Base-by-base conservation (phyloP, 2,113 vertebrate genomes). In the Pavo muticus region DNA sequence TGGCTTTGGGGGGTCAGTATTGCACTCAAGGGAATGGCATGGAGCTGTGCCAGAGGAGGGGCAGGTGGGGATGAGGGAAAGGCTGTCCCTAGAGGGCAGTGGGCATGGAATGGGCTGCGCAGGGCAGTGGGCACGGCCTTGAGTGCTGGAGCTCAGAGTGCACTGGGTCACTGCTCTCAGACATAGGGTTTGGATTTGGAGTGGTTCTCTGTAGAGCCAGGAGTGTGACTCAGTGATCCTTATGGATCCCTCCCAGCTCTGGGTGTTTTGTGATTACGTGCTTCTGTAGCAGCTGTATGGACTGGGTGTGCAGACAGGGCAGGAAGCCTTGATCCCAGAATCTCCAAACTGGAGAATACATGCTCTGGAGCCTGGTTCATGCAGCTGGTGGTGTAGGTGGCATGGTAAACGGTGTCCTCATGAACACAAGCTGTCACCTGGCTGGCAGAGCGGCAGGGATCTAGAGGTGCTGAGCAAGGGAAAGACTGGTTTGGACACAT, bases 361-460 rank as follows among this genome's bases (percentile, higher is more conserved):
- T 35, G n/a, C 0, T 47, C 29, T 17, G 27, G 24, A 4, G 15
- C 25, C 12, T 27, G 6, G 17, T 21, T 64, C 23, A 3, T 13
- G 20, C 50, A 79, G 52, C 29, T 56, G 14, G 8, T 35, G 59
- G 29, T 21, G 21, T 13, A 20, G 50, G 52, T 3, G 4, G 16
- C 32, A 11, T 2, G 0, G 17, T 40, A 16, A 32, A 7, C 7
- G 25, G 8, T 15, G 1, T 8, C 19, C 32, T 4, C 6, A 39
- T 44, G 72, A 25, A n/a, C 50, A 39, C 44, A 79, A 13, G n/a
- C 68, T 32, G 25, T 30, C 42, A 29, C 16, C 24, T 32, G 39
- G 48, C 52, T 44, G 44, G 10, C 29, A 63, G 50, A 17, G 35
- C 5, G 0, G 0, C 29, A 54, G 63, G 24, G 2, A 3, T n/a